Evolutionary conservation across 35 echinoderm and acorn worm genomes (phyloP).

Genomic region (Apostichopus japonicus): DNA sequence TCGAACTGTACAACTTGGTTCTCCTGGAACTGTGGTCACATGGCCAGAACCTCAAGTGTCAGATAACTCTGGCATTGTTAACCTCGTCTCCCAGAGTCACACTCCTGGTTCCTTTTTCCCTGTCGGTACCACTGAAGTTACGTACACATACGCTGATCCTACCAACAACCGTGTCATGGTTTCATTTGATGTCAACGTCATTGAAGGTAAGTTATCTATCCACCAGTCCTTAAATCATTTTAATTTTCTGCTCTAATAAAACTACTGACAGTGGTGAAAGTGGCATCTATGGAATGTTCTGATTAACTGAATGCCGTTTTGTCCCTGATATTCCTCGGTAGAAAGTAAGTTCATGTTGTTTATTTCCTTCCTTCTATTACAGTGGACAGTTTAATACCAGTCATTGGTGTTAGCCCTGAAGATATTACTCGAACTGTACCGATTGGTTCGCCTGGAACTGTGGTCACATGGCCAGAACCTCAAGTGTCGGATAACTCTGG

Average conservation of each 20-base stretch:
- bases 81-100: constrained; percentile 13
- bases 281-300: not conserved
- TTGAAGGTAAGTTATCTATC: constrained; percentile 55
- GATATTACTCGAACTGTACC: not conserved
- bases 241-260: too few relatives aligned
- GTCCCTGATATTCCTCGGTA: too few relatives aligned
- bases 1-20: not conserved
- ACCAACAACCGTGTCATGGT: constrained; percentile 32
- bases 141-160: constrained; percentile 49
- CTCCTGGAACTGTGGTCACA: not conserved
- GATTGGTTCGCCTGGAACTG: not conserved
- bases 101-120: constrained; percentile 12
- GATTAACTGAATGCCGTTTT: too few relatives aligned
- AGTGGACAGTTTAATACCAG: constrained; percentile 5
- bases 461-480: constrained; percentile 26
- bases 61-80: constrained; percentile 75
- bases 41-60: constrained; percentile 41
- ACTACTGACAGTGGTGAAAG: not conserved
- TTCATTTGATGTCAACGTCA: constrained; percentile 49
- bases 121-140: constrained; percentile 44
- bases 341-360: not conserved
- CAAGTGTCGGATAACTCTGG: constrained; percentile 75
- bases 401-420: not conserved
- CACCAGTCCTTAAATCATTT: too few relatives aligned
- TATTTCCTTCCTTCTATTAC: not conserved